Evolutionary conservation across 2,113 vertebrate genomes (phyloP).

Genomic region (Scytalopus superciliaris): DNA sequence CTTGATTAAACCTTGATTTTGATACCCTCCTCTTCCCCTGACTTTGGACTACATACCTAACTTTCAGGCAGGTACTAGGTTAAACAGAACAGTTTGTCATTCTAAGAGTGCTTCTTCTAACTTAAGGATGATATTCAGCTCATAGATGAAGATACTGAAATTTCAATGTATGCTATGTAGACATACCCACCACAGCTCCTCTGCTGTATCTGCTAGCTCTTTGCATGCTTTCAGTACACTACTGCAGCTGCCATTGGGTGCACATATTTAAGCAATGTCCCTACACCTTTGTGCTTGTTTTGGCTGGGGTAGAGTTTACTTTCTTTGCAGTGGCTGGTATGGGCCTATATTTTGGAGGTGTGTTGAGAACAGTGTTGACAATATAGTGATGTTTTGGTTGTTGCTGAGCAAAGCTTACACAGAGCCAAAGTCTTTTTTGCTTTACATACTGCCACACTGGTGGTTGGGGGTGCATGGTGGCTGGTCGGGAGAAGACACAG

Average conservation of each 20-base stretch:
- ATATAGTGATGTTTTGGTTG: not conserved
- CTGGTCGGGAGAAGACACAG: not conserved
- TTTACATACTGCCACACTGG: not conserved
- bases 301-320: not conserved
- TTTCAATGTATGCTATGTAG: not conserved
- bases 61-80: not conserved
- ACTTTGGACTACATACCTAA: not conserved
- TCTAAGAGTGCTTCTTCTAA: not conserved
- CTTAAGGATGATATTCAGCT: not conserved
- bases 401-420: not conserved
- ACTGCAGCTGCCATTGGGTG: not conserved
- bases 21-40: not conserved
- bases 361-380: not conserved
- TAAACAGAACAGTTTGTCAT: not conserved
- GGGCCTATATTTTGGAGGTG: fast-evolving
- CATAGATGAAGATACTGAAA: not conserved
- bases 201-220: not conserved
- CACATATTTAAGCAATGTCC: not conserved
- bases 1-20: not conserved
- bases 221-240: not conserved
- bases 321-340: not conserved
- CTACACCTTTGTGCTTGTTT: not conserved
- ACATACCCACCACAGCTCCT: not conserved
- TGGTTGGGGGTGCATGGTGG: not conserved
- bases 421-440: not conserved